Evolutionary conservation across 1,140 invertebrate genomes (phyloP), one percentile per base, ranked within the genome.

Genomic region (Neocloeon triangulifer): DNA sequence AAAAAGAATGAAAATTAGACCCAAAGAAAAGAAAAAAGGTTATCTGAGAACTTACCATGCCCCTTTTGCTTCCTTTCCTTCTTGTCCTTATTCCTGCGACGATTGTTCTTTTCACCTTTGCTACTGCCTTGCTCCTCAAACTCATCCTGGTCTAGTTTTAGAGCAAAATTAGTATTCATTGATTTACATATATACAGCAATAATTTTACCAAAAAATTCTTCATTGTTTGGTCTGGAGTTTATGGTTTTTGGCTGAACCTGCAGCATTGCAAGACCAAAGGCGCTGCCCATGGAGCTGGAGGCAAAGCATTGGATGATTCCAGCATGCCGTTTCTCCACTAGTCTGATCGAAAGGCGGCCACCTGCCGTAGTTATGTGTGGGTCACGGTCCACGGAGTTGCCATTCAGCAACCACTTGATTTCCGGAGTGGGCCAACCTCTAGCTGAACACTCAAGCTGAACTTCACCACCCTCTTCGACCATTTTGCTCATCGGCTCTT

Each of bases 261-360:
- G 64, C 20, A 84, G 47, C 37, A 71, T 52, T 30, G 64, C 64
- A 18, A 58, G 58, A 8, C 58, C 59, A 6, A 56, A 62, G 10
- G 58, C 67, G 33, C 73, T 74, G 14, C 78, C 80, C 9, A 81
- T 59, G n/a, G 60, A 50, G 52, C 88, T 91, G 35, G 64, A 69
- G 0, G 78, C 82, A 41, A 89, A 78, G 48, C 82, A 86, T 45
- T 91, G 82, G 33, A 86, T 73, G 13, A 86, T 72, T 1, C 86
- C 85, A 1, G 78, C 77, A 44, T 88, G 78, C 3, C 64, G 62
- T 43, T 82, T 82, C 42, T 76, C 66, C 0, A 79, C 70, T 6
- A 80, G 46, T 13, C 61, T 68, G 61, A 42, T 39, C 36, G 57
- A 49, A 8, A 25, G 5, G 21, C 30, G 21, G 30, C 49, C 48